phyloP scores from a whole-genome alignment of 2,888 invertebrate species.

The Germaria angustata region DNA sequence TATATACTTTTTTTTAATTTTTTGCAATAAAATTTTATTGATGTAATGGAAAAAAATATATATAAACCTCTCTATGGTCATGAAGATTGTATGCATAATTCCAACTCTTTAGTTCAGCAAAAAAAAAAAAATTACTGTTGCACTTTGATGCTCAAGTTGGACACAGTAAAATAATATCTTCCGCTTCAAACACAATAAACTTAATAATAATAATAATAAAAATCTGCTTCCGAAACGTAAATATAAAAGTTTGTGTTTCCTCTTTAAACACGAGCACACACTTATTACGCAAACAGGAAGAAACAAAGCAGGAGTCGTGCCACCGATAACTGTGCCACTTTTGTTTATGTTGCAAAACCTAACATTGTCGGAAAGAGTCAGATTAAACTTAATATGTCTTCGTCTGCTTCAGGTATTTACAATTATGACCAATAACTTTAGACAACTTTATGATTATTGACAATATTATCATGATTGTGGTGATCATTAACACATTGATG shows the following conservation, averaged over 20 bases:
- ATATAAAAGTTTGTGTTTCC: slow-evolving; percentile 15
- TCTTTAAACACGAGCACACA: background rate
- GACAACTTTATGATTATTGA: slow-evolving; percentile 39
- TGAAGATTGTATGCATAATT: slow-evolving; percentile 26
- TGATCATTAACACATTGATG: background rate
- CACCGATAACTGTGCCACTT: slow-evolving; percentile 43
- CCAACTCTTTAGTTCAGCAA: background rate
- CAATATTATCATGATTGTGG: slow-evolving; percentile 9
- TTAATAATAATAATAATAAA: background rate
- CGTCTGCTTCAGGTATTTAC: background rate
- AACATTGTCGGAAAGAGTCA: slow-evolving; percentile 3
- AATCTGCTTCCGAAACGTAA: slow-evolving; percentile 36
- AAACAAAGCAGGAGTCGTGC: slow-evolving; percentile 8
- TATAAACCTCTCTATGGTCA: slow-evolving; percentile 18
- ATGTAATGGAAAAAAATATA: background rate
- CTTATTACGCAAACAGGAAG: slow-evolving; percentile 38
- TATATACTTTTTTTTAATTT: slow-evolving; percentile 17
- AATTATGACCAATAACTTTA: slow-evolving; percentile 51
- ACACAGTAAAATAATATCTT: slow-evolving; percentile 48
- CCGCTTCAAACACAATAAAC: slow-evolving; percentile 34
- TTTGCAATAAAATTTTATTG: background rate
- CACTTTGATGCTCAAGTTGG: background rate
- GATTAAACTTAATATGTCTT: slow-evolving; percentile 6
- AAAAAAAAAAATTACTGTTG: slow-evolving; percentile 9
- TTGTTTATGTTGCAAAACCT: background rate